A percentile compares a stretch with the other conserved stretches of the same genome.
phyloP scores from a whole-genome alignment of 2,797 vertebrate genomes.

The Coendou prehensilis region DNA sequence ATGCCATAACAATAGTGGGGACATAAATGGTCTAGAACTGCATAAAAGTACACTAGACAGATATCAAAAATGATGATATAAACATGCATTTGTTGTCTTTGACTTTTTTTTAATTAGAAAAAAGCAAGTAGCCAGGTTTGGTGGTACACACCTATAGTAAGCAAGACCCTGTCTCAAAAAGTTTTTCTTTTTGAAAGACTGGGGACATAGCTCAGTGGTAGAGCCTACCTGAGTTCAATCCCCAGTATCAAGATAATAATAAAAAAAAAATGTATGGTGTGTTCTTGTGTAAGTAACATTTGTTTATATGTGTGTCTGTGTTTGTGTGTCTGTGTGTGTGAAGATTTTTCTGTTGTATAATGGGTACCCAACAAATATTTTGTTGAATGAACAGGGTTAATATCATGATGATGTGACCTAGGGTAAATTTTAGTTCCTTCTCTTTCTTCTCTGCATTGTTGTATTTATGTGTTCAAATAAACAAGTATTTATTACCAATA shows the following conservation, averaged over 20 bases:
- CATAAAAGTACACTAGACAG: background rate
- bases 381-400: background rate
- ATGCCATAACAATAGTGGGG: background rate
- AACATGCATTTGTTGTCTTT: constrained; percentile 1
- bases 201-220: background rate
- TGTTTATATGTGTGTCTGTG: background rate
- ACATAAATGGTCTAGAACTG: background rate
- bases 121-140: background rate
- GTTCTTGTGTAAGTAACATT: background rate
- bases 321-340: background rate
- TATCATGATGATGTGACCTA: background rate
- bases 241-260: background rate
- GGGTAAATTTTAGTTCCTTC: constrained; percentile 22
- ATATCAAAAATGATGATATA: background rate
- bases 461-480: constrained; percentile 9
- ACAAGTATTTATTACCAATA: constrained; percentile 20
- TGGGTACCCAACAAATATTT: background rate
- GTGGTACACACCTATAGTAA: background rate
- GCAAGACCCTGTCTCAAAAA: background rate
- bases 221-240: background rate
- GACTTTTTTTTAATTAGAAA: background rate
- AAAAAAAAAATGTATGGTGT: background rate
- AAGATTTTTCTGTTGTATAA: background rate
- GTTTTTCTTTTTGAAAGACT: background rate
- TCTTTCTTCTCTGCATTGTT: constrained; percentile 23